phyloP scores from a whole-genome alignment of 1,140 invertebrate genomes.

The Bombus difficillimus region DNA sequence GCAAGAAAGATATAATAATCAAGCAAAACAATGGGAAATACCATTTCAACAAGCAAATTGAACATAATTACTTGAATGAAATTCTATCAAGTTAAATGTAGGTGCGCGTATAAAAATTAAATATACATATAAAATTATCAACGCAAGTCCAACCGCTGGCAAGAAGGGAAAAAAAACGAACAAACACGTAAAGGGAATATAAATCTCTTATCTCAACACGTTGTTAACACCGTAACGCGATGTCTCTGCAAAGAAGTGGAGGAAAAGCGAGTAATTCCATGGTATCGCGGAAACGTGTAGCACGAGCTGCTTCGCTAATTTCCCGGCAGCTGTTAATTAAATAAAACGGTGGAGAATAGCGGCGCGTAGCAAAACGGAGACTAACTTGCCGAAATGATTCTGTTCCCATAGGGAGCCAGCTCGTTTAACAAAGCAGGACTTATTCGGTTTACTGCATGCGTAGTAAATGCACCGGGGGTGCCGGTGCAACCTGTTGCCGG shows the following conservation, averaged over 20 bases:
- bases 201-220: too few species aligned
- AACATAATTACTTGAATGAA: background rate
- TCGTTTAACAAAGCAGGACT: constrained; percentile 64
- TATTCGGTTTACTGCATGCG: constrained; percentile 63
- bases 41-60: background rate
- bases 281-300: constrained; percentile 19
- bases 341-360: constrained; percentile 36
- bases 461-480: constrained; percentile 57
- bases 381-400: constrained; percentile 60
- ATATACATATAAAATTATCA: too few species aligned
- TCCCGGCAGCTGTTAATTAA: constrained; percentile 38
- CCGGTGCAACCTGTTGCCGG: constrained; percentile 66
- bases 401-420: constrained; percentile 61
- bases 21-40: background rate
- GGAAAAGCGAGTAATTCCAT: background rate
- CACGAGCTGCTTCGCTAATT: constrained; percentile 26
- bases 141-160: too few species aligned
- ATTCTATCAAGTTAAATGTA: background rate
- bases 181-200: background rate
- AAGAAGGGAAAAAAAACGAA: too few species aligned
- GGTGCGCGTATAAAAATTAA: too few species aligned
- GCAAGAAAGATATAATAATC: constrained; percentile 7
- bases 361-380: constrained; percentile 50
- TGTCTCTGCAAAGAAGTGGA: background rate
- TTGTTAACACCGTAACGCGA: background rate